Evolutionary conservation across 2,888 invertebrate genomes (phyloP).

Genomic region (Chrysolina oricalcia): DNA sequence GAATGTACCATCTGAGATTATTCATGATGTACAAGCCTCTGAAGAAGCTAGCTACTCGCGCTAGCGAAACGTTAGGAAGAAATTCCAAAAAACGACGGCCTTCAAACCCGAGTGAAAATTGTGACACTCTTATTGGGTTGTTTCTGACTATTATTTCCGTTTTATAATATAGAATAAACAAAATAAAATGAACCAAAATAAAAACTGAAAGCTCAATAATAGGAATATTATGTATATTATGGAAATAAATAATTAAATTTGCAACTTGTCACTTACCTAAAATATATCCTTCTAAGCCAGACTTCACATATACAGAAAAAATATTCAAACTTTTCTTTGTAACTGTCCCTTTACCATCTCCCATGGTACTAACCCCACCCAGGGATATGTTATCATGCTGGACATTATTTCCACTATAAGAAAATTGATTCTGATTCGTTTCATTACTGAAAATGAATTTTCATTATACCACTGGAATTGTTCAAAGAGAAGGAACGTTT

Average conservation of each 20-base stretch:
- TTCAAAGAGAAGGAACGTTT: neutral
- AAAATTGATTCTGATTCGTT: constrained; percentile 49
- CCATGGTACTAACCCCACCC: constrained; percentile 68
- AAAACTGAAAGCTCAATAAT: neutral
- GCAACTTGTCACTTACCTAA: constrained; percentile 76
- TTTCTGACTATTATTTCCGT: too few species aligned
- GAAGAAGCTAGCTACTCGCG: too few species aligned
- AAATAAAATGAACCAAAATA: too few species aligned
- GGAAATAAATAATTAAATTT: neutral
- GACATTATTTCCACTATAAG: constrained; percentile 39
- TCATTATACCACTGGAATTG: neutral
- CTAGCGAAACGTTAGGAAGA: too few species aligned
- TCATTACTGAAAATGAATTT: constrained; percentile 63
- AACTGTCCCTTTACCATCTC: constrained; percentile 78
- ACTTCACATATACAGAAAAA: constrained; percentile 93
- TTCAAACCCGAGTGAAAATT: too few species aligned
- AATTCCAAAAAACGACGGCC: too few species aligned
- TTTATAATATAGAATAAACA: too few species aligned
- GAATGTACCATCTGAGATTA: too few species aligned
- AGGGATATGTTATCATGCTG: constrained; percentile 68
- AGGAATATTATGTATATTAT: neutral
- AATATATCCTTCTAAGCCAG: constrained; percentile 92
- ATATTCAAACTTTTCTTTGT: constrained; percentile 83
- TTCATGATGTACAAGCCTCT: too few species aligned
- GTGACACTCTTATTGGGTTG: too few species aligned